Conservation (phyloP, 2,113 vertebrate genomes). For the Pomatostomus ruficeps region DNA sequence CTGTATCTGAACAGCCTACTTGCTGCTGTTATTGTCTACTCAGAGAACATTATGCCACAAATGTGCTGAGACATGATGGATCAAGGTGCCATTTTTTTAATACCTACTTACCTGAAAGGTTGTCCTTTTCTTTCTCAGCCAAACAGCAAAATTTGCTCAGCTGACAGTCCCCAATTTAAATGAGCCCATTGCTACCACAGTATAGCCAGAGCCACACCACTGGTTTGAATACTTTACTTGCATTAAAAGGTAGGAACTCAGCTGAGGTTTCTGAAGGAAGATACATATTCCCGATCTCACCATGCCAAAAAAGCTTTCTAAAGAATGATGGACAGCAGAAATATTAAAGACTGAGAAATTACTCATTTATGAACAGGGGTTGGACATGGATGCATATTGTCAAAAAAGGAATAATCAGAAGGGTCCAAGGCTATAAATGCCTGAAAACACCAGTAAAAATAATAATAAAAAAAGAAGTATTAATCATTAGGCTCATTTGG, state of each 20-base stretch:
- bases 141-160: neutral
- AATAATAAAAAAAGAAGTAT: neutral
- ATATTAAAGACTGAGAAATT: neutral
- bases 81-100: neutral
- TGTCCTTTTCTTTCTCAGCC: neutral
- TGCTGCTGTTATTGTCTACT: neutral
- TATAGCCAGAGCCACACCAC: rapidly evolving
- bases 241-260: neutral
- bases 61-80: neutral
- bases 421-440: neutral
- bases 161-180: neutral
- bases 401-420: neutral
- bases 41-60: neutral
- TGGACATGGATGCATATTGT: neutral
- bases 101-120: neutral
- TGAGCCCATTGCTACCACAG: neutral
- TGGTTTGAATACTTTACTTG: neutral
- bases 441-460: neutral
- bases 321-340: neutral
- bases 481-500: neutral
- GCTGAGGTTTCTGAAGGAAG: neutral
- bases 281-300: neutral
- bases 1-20: neutral
- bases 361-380: neutral
- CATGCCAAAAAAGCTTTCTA: neutral